Evolutionary conservation across 2,113 vertebrate species (phyloP), one percentile per base, ranked within the genome.

Genomic region (Stictonetta naevosa): DNA sequence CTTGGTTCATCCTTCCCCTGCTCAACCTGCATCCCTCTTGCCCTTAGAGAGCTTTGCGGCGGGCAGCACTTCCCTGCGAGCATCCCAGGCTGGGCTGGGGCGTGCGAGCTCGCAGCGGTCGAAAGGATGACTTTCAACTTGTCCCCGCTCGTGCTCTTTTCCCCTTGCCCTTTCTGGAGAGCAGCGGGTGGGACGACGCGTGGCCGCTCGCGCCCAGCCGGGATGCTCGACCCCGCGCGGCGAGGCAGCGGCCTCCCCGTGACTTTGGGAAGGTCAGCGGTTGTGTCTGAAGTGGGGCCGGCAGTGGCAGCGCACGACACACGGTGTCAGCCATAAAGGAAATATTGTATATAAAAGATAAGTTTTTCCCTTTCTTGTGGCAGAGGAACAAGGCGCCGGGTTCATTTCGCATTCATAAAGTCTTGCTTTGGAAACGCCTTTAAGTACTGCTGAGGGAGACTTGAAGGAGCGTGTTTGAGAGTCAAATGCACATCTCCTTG

Each of bases 381-480:
- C 74, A 84, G 92, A 95, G 97, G 96, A 97, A 91, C 81, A 92
- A 92, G 95, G 96, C 96, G 2, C 93, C 1, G 91, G 53, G 96
- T 98, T 98, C 98, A 98, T 98, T 98, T 97, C 62, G 97, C 97
- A 98, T 98, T 98, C 98, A 98, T 96, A 97, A 97, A 98, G 97
- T 97, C 96, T 97, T 96, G 96, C 97, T 96, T 96, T 97, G 97
- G 97, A 98, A 97, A 97, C 22, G 69, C 97, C 97, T 97, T 97
- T 97, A 98, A 98, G 97, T 97, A 97, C 97, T 97, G 97, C 97
- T 83, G 95, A 97, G 97, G 97, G 97, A 97, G 96, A 94, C 97
- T 97, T 96, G 97, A 97, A 95, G 97, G 97, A 97, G 94, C 42
- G 26, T 97, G 97, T 97, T 97, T 98, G 95, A 97, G 98, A 98